Conservation (phyloP, 2,888 invertebrate genomes). For the Disparrhopalites patrizii region DNA sequence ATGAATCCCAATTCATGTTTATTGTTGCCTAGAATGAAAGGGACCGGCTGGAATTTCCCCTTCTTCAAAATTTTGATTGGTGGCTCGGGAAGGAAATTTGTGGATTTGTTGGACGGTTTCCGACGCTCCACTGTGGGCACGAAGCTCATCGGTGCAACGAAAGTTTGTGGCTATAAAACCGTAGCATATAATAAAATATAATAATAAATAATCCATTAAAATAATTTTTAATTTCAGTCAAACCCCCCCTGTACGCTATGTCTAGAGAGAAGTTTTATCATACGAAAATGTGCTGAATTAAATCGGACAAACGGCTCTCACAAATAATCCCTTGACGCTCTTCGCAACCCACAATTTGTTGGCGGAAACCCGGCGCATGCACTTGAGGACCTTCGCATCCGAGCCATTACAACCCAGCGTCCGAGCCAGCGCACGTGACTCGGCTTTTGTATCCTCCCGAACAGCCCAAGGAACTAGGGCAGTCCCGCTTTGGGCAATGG, state of each 20-base stretch:
- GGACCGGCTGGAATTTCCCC: constrained; percentile 7
- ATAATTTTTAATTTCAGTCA: too few species aligned
- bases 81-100: background rate
- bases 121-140: constrained; percentile 7
- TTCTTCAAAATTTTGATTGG: background rate
- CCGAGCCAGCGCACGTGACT: background rate
- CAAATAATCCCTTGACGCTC: too few species aligned
- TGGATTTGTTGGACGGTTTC: background rate
- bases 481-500: background rate
- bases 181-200: background rate
- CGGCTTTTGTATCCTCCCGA: background rate
- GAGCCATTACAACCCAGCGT: background rate
- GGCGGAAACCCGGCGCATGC: background rate
- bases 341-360: background rate
- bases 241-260: too few species aligned
- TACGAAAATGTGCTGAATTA: too few species aligned
- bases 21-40: constrained; percentile 12
- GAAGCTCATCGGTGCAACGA: constrained; percentile 12
- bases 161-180: background rate
- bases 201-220: background rate
- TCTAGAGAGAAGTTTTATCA: too few species aligned
- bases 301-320: too few species aligned
- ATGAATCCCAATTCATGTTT: too few species aligned
- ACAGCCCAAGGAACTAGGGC: background rate
- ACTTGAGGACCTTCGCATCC: background rate